Conservation (phyloP, 1,140 invertebrate species). For the Helicorthomorpha holstii region DNA sequence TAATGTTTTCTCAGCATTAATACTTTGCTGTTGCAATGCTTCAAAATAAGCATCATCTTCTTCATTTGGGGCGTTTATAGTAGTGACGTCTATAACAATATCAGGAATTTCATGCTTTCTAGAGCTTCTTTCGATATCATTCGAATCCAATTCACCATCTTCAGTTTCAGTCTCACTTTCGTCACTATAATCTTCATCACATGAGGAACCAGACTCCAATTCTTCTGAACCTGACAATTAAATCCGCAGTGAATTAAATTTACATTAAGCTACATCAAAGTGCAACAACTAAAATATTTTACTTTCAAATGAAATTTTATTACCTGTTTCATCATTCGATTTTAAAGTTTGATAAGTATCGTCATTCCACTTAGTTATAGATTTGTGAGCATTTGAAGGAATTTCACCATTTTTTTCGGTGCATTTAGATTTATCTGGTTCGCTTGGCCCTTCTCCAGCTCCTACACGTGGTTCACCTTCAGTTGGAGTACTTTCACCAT, state of each 20-base stretch:
- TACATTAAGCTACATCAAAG: too few species aligned
- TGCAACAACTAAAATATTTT: neutral
- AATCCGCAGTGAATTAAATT: too few species aligned
- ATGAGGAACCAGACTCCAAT: neutral
- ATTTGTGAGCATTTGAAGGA: neutral
- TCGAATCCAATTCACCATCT: conserved; percentile 33
- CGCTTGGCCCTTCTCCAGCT: conserved; percentile 40
- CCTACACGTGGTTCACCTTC: conserved; percentile 50
- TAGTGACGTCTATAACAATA: conserved; percentile 24
- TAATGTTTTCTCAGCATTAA: neutral
- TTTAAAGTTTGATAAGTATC: neutral
- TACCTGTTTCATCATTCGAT: neutral
- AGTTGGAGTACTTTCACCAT: conserved; percentile 50
- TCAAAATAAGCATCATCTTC: conserved; percentile 2
- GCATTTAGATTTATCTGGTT: conserved; percentile 12
- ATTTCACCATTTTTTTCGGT: neutral
- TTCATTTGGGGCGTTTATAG: conserved; percentile 8
- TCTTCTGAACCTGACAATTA: neutral
- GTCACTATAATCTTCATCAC: neutral
- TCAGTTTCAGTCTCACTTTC: neutral
- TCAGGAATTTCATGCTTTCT: conserved; percentile 22
- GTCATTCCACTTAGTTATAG: neutral
- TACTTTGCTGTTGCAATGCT: neutral
- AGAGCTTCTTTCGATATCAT: conserved; percentile 24
- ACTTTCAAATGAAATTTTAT: neutral